Conservation (phyloP, 1,140 invertebrate genomes). For the Caligus rogercresseyi region DNA sequence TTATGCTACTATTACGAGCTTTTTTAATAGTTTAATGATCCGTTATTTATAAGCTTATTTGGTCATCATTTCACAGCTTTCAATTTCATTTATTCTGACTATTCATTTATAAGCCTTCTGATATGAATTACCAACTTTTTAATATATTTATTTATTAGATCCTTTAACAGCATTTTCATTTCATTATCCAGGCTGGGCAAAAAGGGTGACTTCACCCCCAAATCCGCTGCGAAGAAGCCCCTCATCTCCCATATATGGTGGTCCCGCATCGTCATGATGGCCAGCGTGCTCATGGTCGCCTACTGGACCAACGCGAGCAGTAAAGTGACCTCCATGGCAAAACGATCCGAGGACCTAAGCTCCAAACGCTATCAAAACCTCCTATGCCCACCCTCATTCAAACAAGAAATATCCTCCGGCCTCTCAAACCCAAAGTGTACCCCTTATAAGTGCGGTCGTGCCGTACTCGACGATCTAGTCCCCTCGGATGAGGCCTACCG, state of each 20-base stretch:
- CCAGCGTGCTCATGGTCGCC: neutral
- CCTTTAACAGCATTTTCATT: too few species aligned
- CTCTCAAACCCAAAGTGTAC: slow-evolving; percentile 37
- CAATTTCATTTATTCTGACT: too few species aligned
- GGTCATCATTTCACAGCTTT: too few species aligned
- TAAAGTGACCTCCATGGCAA: slow-evolving; percentile 3
- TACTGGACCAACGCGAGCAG: neutral
- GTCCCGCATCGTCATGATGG: slow-evolving; percentile 1
- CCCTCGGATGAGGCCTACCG: slow-evolving; percentile 43
- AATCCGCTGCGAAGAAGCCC: neutral
- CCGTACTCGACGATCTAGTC: slow-evolving; percentile 53
- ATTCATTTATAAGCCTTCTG: too few species aligned
- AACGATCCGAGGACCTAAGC: neutral
- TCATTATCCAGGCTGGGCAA: neutral
- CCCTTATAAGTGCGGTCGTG: slow-evolving; percentile 52
- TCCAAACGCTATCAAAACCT: slow-evolving; percentile 11
- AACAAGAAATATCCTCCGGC: slow-evolving; percentile 6
- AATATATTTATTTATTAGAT: too few species aligned
- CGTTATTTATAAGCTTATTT: too few species aligned
- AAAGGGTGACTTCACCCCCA: neutral
- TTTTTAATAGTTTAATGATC: too few species aligned
- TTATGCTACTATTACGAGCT: too few species aligned
- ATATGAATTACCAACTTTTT: too few species aligned
- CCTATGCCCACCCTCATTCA: slow-evolving; percentile 14
- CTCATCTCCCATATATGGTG: neutral